These are phyloP conservation scores for Drosophila rubida DNA, from an alignment of 2,888 invertebrate species.

Conservation along the genomic window DNA sequence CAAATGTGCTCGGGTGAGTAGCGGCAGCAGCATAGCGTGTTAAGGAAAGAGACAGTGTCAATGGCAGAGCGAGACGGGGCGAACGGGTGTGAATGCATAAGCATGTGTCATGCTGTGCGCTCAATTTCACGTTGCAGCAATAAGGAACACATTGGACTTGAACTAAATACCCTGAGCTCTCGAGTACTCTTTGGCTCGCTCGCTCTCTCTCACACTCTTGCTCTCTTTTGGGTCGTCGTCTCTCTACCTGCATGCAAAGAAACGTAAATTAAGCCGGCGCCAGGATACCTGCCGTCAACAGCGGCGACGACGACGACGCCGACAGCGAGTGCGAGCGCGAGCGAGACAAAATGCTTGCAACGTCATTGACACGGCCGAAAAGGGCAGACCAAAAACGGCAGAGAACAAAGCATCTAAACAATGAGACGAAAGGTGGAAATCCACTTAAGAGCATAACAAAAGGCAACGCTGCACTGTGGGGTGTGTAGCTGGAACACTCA, in stretches of 20 bases:
- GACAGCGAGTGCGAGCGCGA: constrained; percentile 15
- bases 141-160: constrained; percentile 68
- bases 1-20: constrained; percentile 67
- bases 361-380: constrained; percentile 70
- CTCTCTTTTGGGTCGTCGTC: constrained; percentile 12
- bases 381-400: constrained; percentile 53
- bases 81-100: constrained; percentile 30
- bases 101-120: constrained; percentile 57
- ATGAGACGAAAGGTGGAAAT: constrained; percentile 73
- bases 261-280: constrained; percentile 80
- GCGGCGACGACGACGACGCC: constrained; percentile 28
- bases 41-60: constrained; percentile 2
- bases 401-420: constrained; percentile 57
- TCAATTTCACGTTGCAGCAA: constrained; percentile 63
- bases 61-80: constrained; percentile 17
- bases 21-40: constrained; percentile 21
- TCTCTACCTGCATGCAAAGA: constrained; percentile 54
- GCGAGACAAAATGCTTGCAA: constrained; percentile 69
- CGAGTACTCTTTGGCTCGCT: constrained; percentile 3
- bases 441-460: constrained; percentile 69
- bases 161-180: constrained; percentile 49
- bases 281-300: constrained; percentile 79
- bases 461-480: constrained; percentile 43
- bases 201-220: constrained; percentile 8
- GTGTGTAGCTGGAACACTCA: constrained; percentile 34